Evolutionary conservation across 2,113 vertebrate species (phyloP).

Genomic region (Meriones unguiculatus): DNA sequence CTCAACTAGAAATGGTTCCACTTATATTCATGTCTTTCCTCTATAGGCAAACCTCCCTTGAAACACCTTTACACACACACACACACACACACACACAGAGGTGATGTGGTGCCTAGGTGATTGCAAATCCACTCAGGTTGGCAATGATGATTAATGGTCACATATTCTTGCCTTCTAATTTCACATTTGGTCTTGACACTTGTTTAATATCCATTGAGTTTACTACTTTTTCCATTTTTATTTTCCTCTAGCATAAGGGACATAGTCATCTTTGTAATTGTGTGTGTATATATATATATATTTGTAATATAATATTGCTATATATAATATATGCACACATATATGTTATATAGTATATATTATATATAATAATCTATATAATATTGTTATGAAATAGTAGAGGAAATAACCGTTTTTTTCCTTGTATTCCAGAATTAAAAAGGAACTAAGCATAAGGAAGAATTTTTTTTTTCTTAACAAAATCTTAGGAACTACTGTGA

Average conservation of each 20-base stretch:
- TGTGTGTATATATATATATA: background rate
- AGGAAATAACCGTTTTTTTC: background rate
- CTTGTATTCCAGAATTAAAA: background rate
- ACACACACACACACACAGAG: too few relatives aligned
- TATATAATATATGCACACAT: background rate
- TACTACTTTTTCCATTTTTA: background rate
- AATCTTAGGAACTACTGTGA: background rate
- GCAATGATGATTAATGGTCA: background rate
- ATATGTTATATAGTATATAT: background rate
- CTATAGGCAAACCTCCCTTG: too few relatives aligned
- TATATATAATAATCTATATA: background rate
- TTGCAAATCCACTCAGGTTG: background rate
- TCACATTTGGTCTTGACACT: background rate
- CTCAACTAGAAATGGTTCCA: too few relatives aligned
- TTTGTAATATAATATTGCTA: background rate
- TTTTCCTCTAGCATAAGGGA: background rate
- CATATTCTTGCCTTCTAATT: background rate
- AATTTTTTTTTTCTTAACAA: background rate
- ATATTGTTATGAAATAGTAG: background rate
- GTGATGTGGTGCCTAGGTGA: background rate
- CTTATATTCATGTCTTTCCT: background rate
- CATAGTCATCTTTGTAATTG: background rate
- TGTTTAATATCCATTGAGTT: background rate
- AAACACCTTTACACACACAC: background rate
- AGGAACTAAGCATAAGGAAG: background rate